A percentile compares a stretch with the other conserved stretches of the same genome.
Conservation (phyloP, 2,888 invertebrate species). For the Ligdia adustata region DNA sequence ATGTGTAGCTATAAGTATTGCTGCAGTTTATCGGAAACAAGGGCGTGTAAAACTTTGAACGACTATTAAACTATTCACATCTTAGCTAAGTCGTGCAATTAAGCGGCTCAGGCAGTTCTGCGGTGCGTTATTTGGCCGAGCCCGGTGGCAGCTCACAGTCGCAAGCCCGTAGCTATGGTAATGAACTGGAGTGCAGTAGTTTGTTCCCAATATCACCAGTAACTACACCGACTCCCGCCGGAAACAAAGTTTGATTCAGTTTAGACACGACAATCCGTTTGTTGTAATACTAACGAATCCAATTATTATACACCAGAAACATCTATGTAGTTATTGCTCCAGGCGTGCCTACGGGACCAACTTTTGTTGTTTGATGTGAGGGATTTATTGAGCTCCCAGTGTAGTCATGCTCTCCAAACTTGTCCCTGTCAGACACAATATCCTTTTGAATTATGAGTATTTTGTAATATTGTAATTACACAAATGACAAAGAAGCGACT, state of each 20-base stretch:
- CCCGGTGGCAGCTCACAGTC: slow-evolving; percentile 29
- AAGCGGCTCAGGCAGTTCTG: slow-evolving; percentile 18
- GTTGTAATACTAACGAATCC: slow-evolving; percentile 64
- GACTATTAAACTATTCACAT: slow-evolving; percentile 42
- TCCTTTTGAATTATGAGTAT: neutral
- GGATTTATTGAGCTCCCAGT: slow-evolving; percentile 37
- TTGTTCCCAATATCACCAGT: slow-evolving; percentile 55
- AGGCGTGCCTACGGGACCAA: slow-evolving; percentile 33
- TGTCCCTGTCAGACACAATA: slow-evolving; percentile 1
- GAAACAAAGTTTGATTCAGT: slow-evolving; percentile 80
- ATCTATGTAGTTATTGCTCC: slow-evolving; percentile 31
- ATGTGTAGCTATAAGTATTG: slow-evolving; percentile 1
- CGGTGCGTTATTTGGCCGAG: neutral
- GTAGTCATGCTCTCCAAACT: slow-evolving; percentile 27
- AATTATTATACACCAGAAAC: slow-evolving; percentile 52
- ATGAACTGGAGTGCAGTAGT: slow-evolving; percentile 58
- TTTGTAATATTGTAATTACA: neutral
- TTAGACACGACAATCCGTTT: slow-evolving; percentile 73
- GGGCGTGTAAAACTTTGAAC: slow-evolving; percentile 36
- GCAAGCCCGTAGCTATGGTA: slow-evolving; percentile 51
- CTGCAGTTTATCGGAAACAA: slow-evolving; percentile 8
- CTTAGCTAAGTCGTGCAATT: slow-evolving; percentile 41
- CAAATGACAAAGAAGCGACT: neutral
- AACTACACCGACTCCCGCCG: slow-evolving; percentile 63
- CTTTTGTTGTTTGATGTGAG: slow-evolving; percentile 35